These are phyloP conservation scores for Phaethornis superciliosus DNA, from an alignment of 2,113 vertebrate species.

Conservation along the genomic window DNA sequence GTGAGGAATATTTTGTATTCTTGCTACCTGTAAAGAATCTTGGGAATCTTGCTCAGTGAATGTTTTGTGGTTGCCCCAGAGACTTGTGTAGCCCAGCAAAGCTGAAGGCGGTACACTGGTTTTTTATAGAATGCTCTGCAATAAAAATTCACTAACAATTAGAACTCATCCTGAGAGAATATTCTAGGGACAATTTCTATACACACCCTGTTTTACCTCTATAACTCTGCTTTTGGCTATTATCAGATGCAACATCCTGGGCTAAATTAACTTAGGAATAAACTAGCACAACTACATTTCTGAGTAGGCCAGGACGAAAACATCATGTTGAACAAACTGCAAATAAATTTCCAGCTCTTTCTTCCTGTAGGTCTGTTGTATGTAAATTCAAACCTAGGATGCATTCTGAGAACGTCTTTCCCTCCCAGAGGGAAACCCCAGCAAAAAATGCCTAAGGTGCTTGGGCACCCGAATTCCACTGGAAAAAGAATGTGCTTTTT, in stretches of 20 bases:
- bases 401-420: background rate
- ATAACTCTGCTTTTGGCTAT: background rate
- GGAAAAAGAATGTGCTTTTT: background rate
- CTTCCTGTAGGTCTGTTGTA: background rate
- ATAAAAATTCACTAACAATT: background rate
- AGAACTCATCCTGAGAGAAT: background rate
- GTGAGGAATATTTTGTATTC: background rate
- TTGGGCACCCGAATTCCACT: background rate
- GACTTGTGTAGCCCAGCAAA: background rate
- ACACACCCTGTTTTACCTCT: background rate
- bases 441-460: accelerated
- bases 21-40: background rate
- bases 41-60: background rate
- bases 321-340: background rate
- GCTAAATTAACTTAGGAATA: background rate
- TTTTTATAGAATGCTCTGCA: background rate
- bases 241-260: background rate
- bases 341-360: background rate
- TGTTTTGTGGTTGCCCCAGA: background rate
- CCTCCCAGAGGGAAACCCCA: background rate
- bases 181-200: background rate
- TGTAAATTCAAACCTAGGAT: background rate
- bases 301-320: background rate
- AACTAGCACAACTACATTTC: background rate
- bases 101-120: background rate